These are phyloP conservation scores for Drosophila nikananu DNA, from an alignment of 1,140 invertebrate species.

Conservation along the genomic window DNA sequence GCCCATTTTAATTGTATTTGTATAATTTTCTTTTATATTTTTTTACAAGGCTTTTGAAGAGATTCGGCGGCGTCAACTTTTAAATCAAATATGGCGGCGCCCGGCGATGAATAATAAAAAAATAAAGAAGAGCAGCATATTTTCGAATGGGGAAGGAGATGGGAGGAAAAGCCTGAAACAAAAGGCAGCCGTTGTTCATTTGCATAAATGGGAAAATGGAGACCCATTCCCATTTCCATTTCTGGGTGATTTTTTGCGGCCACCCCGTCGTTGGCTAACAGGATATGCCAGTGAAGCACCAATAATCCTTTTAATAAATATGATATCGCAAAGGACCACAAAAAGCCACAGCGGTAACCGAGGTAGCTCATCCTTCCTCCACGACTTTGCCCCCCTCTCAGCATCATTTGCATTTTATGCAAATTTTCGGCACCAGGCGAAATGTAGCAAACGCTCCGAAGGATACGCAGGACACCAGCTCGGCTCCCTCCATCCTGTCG, in stretches of 20 bases:
- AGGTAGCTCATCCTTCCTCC: constrained; percentile 43
- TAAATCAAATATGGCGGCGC: constrained; percentile 82
- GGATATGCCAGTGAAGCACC: constrained; percentile 84
- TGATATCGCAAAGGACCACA: constrained; percentile 84
- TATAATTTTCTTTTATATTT: constrained; percentile 61
- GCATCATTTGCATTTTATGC: constrained; percentile 85
- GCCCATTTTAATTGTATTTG: constrained; percentile 72
- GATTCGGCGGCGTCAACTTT: constrained; percentile 77
- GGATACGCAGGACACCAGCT: constrained; percentile 64
- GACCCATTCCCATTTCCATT: neutral
- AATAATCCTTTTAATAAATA: constrained; percentile 85
- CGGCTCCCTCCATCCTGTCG: constrained; percentile 7
- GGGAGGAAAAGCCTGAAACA: constrained; percentile 50
- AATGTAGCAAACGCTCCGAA: constrained; percentile 73
- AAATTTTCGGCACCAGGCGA: constrained; percentile 78
- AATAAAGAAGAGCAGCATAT: constrained; percentile 60
- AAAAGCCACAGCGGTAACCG: constrained; percentile 73
- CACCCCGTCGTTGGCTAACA: constrained; percentile 57
- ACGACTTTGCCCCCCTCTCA: constrained; percentile 23
- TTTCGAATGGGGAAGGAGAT: constrained; percentile 19
- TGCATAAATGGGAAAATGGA: constrained; percentile 56
- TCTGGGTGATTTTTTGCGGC: constrained; percentile 4
- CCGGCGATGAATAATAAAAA: constrained; percentile 13
- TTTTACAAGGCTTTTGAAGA: constrained; percentile 59
- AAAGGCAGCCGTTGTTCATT: constrained; percentile 75